Evolutionary conservation across 2,888 invertebrate species (phyloP).

Genomic region (Drosophila cracens): DNA sequence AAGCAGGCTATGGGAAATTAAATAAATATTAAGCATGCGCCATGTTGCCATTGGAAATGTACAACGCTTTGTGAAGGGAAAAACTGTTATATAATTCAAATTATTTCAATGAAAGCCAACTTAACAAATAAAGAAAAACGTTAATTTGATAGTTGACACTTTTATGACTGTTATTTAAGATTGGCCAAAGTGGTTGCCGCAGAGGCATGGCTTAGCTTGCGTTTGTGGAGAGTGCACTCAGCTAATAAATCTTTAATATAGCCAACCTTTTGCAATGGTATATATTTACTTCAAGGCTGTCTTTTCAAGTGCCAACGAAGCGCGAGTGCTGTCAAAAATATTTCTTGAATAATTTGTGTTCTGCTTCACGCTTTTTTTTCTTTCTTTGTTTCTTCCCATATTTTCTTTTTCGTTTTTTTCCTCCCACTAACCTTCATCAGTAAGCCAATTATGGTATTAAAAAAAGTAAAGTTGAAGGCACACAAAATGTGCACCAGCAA

Average conservation of each 20-base stretch:
- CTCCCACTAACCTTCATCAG: constrained; percentile 70
- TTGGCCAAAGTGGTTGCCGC: constrained; percentile 40
- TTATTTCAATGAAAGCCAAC: not conserved
- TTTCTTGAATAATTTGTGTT: constrained; percentile 77
- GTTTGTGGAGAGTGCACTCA: constrained; percentile 68
- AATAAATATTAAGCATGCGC: constrained; percentile 61
- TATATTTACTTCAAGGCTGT: constrained; percentile 69
- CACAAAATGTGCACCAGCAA: constrained; percentile 53
- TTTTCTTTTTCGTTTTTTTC: constrained; percentile 12
- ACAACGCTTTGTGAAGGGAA: not conserved
- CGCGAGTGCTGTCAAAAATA: constrained; percentile 77
- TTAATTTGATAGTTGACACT: constrained; percentile 15
- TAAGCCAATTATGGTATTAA: constrained; percentile 81
- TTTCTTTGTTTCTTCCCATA: not conserved
- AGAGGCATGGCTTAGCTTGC: constrained; percentile 45
- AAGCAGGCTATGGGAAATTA: constrained; percentile 45
- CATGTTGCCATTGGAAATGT: constrained; percentile 26
- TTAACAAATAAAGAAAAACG: not conserved
- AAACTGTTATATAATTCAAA: not conserved
- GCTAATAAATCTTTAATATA: constrained; percentile 79
- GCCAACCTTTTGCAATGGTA: constrained; percentile 53
- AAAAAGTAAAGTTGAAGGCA: constrained; percentile 66
- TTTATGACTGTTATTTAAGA: constrained; percentile 42
- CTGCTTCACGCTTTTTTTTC: constrained; percentile 39
- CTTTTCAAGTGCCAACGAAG: constrained; percentile 72